Percentiles rank a stretch among this genome's conserved stretches.
These are phyloP conservation scores for Ceyx melanurus DNA, from an alignment of 2,113 vertebrate genomes.

Conservation along the genomic window DNA sequence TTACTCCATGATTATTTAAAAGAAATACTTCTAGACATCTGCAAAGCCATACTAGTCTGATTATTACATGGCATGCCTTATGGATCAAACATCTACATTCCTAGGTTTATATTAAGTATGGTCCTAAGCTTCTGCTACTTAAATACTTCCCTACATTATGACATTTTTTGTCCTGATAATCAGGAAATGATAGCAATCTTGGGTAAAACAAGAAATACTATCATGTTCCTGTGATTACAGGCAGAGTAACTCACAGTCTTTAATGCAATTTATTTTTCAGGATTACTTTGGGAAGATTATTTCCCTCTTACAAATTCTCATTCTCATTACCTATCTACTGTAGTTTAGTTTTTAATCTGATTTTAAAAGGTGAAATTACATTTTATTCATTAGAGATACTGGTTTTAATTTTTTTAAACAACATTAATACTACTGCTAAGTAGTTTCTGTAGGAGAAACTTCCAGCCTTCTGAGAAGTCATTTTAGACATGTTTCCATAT, in stretches of 20 bases:
- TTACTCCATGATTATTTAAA: neutral
- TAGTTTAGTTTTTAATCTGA: constrained; percentile 13
- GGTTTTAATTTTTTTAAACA: constrained; percentile 2
- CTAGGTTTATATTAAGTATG: constrained; percentile 1
- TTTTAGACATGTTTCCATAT: neutral
- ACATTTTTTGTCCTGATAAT: constrained; percentile 32
- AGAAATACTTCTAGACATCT: neutral
- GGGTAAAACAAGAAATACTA: constrained; percentile 48
- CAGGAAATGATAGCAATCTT: constrained; percentile 18
- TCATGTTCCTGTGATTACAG: constrained; percentile 17
- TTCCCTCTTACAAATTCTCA: constrained; percentile 20
- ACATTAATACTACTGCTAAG: neutral
- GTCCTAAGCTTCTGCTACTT: neutral
- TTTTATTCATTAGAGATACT: neutral
- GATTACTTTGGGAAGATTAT: constrained; percentile 53
- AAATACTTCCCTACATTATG: constrained; percentile 27
- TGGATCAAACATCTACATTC: neutral
- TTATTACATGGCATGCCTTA: neutral
- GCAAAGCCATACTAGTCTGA: neutral
- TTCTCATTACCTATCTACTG: constrained; percentile 17
- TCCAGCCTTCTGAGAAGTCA: neutral
- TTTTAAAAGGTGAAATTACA: constrained; percentile 39
- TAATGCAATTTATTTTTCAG: constrained; percentile 32
- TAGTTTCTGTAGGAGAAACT: neutral
- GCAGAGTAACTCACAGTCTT: constrained; percentile 17